Base-by-base conservation (phyloP, 2,888 invertebrate genomes). In the Drosophila mimetica region DNA sequence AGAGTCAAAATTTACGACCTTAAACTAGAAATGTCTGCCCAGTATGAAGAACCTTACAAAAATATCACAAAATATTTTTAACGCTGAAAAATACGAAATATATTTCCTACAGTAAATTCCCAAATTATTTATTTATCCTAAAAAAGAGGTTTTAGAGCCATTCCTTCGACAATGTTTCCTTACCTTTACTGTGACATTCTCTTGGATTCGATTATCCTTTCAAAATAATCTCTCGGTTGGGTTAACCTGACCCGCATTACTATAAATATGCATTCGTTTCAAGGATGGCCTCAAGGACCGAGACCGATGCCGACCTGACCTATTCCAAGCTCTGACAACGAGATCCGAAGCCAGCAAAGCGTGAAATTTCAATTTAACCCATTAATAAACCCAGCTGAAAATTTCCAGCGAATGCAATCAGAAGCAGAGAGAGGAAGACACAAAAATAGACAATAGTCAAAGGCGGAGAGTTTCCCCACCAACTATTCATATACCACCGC, bases 331-430 rank as follows among this genome's bases (percentile, higher is more conserved):
- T 36, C 67, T 42, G 67, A 34, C 34, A 46, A 47, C 34, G 36
- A n/a, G 20, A 30, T 22, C 37, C 5, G 9, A 39, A n/a, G 60
- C 39, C 69, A 82, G 77, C 69, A 70, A 63, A 74, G 75, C 84
- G 70, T 79, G 70, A 83, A 79, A 86, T 82, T 87, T 82, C 86
- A 87, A 82, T 87, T 87, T 87, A 67, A 77, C 61, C 77, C 77
- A 87, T 87, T 83, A 88, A 87, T 87, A 86, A 75, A 80, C 60
- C 50, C 67, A 50, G 36, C 52, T 72, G 73, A 70, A 53, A 69
- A 54, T 61, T 63, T 50, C 51, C 58, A 74, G 52, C 63, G 72
- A 70, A 72, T 63, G 52, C 73, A 64, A 70, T 78, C 36, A 74
- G 46, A 63, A 66, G 53, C 66, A 37, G 64, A 37, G 78, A 61